A percentile compares a stretch with the other conserved stretches of the same genome.
Evolutionary conservation across 2,797 vertebrate species (phyloP).

Genomic region (Esox lucius): DNA sequence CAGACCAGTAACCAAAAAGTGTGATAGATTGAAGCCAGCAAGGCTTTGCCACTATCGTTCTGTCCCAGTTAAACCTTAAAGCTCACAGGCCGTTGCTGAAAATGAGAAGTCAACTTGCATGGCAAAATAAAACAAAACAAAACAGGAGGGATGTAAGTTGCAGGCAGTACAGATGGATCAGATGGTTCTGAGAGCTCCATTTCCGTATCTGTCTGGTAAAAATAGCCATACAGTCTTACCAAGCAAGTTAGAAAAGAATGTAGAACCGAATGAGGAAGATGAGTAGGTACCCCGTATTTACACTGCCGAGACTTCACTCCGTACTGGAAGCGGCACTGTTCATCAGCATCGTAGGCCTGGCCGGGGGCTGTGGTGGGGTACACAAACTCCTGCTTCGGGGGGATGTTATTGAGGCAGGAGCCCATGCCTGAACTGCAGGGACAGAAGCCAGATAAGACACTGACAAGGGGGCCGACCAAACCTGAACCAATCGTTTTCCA

Average conservation of each 20-base stretch:
- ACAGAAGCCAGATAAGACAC: conserved; percentile 2
- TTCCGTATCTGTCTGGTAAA: not conserved
- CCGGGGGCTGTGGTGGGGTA: conserved; percentile 95
- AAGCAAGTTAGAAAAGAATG: conserved; percentile 6
- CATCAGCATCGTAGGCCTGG: conserved; percentile 94
- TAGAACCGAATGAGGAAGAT: not conserved
- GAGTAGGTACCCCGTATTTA: conserved; percentile 95
- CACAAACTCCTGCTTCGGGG: conserved; percentile 92
- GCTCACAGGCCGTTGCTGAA: no score
- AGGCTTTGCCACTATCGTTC: no score
- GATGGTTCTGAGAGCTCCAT: no score
- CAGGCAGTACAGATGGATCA: no score
- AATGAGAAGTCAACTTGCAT: no score
- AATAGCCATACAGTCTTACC: not conserved
- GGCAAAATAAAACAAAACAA: no score
- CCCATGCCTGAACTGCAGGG: conserved; percentile 89
- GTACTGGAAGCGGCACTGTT: conserved; percentile 98
- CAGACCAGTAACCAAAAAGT: no score
- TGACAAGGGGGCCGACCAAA: not conserved
- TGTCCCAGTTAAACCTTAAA: no score
- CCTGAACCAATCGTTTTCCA: not conserved
- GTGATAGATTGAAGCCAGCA: no score
- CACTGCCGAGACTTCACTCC: conserved; percentile 98
- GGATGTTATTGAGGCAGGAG: conserved; percentile 92
- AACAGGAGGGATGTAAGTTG: not conserved